Percentiles rank a stretch among this genome's conserved stretches.
Conservation (phyloP, 2,888 invertebrate species). For the Helicoverpa assulta region DNA sequence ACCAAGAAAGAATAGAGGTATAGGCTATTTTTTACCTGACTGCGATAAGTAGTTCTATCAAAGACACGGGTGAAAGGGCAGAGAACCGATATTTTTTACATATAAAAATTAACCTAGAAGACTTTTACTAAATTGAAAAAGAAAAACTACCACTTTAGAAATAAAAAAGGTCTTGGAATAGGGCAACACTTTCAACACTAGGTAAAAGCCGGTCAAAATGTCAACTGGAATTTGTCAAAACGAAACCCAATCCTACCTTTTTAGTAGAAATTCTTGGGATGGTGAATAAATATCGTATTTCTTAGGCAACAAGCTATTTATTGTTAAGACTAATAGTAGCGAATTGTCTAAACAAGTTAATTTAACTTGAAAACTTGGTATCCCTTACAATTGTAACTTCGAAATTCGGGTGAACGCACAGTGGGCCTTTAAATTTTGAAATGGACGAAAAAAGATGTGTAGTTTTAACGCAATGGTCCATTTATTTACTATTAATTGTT, state of each 20-base stretch:
- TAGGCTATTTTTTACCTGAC: no score
- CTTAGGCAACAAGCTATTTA: background rate
- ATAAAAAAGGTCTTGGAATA: background rate
- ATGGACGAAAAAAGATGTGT: no score
- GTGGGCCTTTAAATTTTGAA: no score
- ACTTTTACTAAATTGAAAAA: background rate
- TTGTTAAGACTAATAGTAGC: conserved; percentile 1
- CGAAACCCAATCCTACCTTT: conserved; percentile 1
- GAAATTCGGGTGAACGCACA: background rate
- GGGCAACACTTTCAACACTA: background rate
- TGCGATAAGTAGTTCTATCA: no score
- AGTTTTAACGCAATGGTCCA: no score
- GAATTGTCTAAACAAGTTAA: conserved; percentile 2
- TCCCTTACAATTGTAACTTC: background rate
- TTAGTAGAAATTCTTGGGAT: background rate
- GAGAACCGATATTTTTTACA: no score
- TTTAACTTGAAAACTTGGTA: conserved; percentile 1
- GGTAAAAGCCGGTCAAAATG: conserved; percentile 1
- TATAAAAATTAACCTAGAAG: background rate
- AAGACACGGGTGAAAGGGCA: no score
- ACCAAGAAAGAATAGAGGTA: no score
- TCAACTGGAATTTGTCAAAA: background rate
- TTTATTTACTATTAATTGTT: no score
- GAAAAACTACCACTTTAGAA: background rate
- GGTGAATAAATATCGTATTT: conserved; percentile 1